Percentiles rank a stretch among this genome's conserved stretches.
Evolutionary conservation across 2,113 vertebrate species (phyloP).

Genomic region (Saguinus imperator): DNA sequence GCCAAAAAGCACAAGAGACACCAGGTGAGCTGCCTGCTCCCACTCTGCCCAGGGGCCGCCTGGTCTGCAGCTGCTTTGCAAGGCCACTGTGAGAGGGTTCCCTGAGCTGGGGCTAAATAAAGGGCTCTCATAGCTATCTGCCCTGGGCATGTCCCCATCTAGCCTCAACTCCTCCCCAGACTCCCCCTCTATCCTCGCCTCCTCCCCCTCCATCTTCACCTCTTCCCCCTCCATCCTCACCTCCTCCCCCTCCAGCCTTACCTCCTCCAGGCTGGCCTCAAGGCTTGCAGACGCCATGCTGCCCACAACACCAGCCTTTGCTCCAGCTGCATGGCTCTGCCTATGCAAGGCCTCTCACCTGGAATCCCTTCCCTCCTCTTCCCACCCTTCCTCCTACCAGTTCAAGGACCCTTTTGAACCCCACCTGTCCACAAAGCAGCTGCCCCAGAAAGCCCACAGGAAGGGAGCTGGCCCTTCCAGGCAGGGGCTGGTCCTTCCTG

Average conservation of each 20-base stretch:
- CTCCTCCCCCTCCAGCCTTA: too few relatives aligned
- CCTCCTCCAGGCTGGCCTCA: not conserved
- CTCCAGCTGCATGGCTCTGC: fast-evolving
- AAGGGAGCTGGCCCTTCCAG: not conserved
- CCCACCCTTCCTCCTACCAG: not conserved
- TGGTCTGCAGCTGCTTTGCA: fast-evolving
- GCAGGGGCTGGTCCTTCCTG: not conserved
- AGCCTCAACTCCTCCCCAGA: not conserved
- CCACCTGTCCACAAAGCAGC: not conserved
- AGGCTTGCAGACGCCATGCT: not conserved
- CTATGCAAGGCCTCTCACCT: not conserved
- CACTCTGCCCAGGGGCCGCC: not conserved
- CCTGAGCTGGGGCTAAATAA: not conserved
- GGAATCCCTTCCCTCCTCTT: not conserved
- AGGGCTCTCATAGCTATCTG: not conserved
- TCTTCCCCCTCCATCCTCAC: not conserved
- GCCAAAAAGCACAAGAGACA: not conserved
- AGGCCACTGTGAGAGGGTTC: not conserved
- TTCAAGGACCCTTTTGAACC: not conserved
- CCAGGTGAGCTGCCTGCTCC: not conserved
- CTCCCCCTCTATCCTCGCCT: too few relatives aligned
- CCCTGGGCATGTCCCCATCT: too few relatives aligned
- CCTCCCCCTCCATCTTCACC: not conserved
- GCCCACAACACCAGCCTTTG: not conserved
- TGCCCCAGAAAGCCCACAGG: not conserved